These are phyloP conservation scores for Anthrax anthrax DNA, from an alignment of 2,888 invertebrate species.

Conservation along the genomic window DNA sequence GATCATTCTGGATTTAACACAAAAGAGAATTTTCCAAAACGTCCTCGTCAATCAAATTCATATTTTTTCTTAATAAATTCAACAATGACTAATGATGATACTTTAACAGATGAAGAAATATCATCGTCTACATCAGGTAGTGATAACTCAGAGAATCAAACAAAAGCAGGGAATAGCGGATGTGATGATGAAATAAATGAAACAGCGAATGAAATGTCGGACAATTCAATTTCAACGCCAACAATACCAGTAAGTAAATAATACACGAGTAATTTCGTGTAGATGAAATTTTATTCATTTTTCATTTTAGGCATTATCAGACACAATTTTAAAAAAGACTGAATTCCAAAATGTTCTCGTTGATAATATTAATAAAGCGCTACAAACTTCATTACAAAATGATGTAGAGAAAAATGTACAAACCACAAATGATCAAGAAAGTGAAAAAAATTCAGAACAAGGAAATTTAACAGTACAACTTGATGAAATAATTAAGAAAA, in stretches of 20 bases:
- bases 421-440: constrained; percentile 1
- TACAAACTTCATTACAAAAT: constrained; percentile 6
- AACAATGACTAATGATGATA: background rate
- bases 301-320: constrained; percentile 14
- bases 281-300: background rate
- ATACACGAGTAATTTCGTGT: too few species aligned
- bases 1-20: constrained; percentile 7
- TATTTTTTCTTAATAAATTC: constrained; percentile 10
- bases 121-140: too few species aligned
- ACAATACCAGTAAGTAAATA: too few species aligned
- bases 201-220: background rate
- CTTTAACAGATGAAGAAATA: background rate
- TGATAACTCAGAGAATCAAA: too few species aligned
- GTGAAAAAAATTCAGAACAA: constrained; percentile 1
- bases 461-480: constrained; percentile 13
- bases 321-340: constrained; percentile 24
- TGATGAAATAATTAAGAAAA: constrained; percentile 26
- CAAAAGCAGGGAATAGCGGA: too few species aligned
- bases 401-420: constrained; percentile 4
- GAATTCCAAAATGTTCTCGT: constrained; percentile 26
- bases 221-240: background rate
- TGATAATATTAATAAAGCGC: constrained; percentile 24
- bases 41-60: constrained; percentile 12
- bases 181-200: background rate
- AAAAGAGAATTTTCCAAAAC: constrained; percentile 4